Evolutionary conservation across 2,113 vertebrate genomes (phyloP).

Genomic region (Cynoglossus semilaevis): DNA sequence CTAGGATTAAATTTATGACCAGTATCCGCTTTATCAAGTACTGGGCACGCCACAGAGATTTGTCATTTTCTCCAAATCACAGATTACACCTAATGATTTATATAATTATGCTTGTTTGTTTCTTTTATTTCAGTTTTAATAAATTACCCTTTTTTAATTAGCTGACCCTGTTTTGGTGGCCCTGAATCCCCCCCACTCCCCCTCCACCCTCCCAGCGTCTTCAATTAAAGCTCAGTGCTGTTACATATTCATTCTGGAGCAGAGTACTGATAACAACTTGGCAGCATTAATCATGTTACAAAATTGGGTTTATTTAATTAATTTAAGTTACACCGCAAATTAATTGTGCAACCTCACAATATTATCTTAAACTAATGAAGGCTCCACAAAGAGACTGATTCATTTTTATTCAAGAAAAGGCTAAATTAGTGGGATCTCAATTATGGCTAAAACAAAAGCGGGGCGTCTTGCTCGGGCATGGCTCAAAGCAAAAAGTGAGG

Average conservation of each 20-base stretch:
- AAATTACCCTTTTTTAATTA: slow-evolving; percentile 90
- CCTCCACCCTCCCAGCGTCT: no score
- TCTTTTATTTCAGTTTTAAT: slow-evolving; percentile 83
- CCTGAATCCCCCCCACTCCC: slow-evolving; percentile 69
- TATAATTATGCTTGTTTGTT: slow-evolving; percentile 97
- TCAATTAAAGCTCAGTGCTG: slow-evolving; percentile 80
- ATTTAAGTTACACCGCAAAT: slow-evolving; percentile 78
- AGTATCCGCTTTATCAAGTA: slow-evolving; percentile 94
- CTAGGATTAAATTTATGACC: slow-evolving; percentile 93
- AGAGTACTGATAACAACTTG: slow-evolving; percentile 85
- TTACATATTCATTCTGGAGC: slow-evolving; percentile 83
- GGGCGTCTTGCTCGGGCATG: slow-evolving; percentile 65
- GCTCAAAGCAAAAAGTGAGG: slow-evolving; percentile 68
- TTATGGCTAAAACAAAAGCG: slow-evolving; percentile 82
- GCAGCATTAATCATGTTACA: slow-evolving; percentile 89
- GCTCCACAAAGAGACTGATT: slow-evolving; percentile 73
- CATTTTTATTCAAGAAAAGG: slow-evolving; percentile 60
- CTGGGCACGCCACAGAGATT: slow-evolving; percentile 86
- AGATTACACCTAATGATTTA: slow-evolving; percentile 91
- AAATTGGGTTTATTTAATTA: slow-evolving; percentile 77
- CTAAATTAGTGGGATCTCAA: slow-evolving; percentile 81
- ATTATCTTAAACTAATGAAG: slow-evolving; percentile 82
- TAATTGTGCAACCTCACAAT: slow-evolving; percentile 80
- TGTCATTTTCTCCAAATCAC: slow-evolving; percentile 86
- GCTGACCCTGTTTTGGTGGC: slow-evolving; percentile 68